phyloP scores from a whole-genome alignment of 2,113 vertebrate genomes.

The Loxodonta africana region DNA sequence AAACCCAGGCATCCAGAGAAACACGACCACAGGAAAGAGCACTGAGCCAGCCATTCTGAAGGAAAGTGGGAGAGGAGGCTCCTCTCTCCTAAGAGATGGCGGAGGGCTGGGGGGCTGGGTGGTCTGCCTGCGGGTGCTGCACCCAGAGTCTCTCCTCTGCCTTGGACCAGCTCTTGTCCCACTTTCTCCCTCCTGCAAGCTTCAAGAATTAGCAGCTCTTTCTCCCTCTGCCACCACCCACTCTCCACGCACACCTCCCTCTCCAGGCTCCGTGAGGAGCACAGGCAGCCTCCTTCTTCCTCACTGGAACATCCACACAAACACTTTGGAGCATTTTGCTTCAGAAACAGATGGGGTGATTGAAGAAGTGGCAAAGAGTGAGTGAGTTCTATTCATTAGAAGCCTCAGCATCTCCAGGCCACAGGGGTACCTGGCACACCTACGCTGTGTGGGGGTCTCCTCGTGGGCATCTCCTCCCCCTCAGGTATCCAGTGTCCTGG shows the following conservation, averaged over 20 bases:
- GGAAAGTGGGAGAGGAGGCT: neutral
- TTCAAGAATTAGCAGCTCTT: too few relatives aligned
- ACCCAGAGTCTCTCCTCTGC: neutral
- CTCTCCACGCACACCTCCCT: neutral
- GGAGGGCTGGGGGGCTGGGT: neutral
- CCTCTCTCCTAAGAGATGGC: neutral
- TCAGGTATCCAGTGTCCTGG: neutral
- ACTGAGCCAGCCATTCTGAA: neutral
- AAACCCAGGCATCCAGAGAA: neutral
- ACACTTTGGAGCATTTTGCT: neutral
- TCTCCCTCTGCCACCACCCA: neutral
- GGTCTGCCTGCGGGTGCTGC: neutral
- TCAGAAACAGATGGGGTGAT: neutral
- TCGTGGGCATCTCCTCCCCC: neutral
- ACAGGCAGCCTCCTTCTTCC: neutral
- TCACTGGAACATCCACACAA: neutral
- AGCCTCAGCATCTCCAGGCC: neutral
- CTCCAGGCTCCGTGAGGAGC: neutral
- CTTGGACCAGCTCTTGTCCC: neutral
- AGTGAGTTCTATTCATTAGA: too few relatives aligned
- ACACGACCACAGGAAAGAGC: neutral
- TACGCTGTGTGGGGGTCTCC: neutral
- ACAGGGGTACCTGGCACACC: neutral
- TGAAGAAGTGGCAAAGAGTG: neutral
- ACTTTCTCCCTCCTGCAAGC: too few relatives aligned